A percentile compares a stretch with the other conserved stretches of the same genome.
These are phyloP conservation scores for Molossus alvarezi DNA, from an alignment of 2,797 vertebrate species.

Conservation along the genomic window DNA sequence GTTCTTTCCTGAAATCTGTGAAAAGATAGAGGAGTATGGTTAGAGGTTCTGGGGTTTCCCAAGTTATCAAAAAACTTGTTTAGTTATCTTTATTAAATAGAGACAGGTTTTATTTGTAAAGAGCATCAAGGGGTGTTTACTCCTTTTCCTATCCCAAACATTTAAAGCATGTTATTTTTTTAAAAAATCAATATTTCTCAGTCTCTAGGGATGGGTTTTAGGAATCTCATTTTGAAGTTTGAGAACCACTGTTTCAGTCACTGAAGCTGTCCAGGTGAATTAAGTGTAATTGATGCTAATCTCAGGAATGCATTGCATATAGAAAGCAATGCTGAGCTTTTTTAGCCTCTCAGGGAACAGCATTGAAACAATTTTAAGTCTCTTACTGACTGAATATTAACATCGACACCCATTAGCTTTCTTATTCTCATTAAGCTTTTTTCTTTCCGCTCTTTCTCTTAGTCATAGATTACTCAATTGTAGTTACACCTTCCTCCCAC, in stretches of 20 bases:
- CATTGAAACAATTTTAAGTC: neutral
- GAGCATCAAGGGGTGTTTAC: neutral
- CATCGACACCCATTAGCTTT: neutral
- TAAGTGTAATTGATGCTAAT: constrained; percentile 7
- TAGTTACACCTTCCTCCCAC: neutral
- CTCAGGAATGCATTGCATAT: neutral
- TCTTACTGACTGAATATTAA: neutral
- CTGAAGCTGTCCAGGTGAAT: neutral
- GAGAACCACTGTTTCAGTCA: neutral
- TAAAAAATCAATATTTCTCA: constrained; percentile 35
- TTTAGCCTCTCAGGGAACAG: neutral
- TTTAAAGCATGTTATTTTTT: neutral
- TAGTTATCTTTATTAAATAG: constrained; percentile 31
- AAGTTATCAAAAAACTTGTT: constrained; percentile 34
- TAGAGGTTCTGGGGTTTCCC: neutral
- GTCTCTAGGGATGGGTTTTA: neutral
- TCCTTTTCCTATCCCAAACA: neutral
- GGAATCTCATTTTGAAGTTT: constrained; percentile 37
- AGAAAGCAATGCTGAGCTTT: neutral
- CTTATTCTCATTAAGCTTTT: constrained; percentile 17
- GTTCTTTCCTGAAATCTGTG: constrained; percentile 44
- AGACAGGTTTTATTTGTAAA: constrained; percentile 25
- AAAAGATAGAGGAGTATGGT: neutral
- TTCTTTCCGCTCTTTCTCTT: neutral
- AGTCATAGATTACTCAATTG: neutral